Conservation (phyloP, 2,113 vertebrate genomes). For the Dicaeum eximium region DNA sequence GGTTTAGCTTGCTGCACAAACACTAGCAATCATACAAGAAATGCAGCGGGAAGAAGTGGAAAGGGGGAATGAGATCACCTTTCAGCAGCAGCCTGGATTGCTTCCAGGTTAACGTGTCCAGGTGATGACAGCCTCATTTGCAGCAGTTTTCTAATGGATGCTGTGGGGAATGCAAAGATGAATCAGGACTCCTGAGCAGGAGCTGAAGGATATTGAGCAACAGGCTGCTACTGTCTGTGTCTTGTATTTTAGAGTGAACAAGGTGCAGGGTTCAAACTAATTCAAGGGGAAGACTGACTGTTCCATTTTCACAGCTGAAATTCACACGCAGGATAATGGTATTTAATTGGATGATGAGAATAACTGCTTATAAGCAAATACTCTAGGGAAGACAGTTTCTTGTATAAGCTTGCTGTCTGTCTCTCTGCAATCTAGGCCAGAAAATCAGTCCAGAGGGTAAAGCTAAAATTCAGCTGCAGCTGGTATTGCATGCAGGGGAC, state of each 20-base stretch:
- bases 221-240: background rate
- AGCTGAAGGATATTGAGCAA: background rate
- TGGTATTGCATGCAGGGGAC: slow-evolving; percentile 93
- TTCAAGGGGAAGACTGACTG: background rate
- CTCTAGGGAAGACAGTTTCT: slow-evolving; percentile 8
- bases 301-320: background rate
- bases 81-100: background rate
- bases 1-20: background rate
- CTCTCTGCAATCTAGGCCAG: slow-evolving; percentile 82
- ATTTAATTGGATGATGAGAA: background rate
- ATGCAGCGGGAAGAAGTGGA: background rate
- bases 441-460: slow-evolving; percentile 99
- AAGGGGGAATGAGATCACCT: background rate
- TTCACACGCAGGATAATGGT: background rate
- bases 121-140: background rate
- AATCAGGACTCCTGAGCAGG: background rate
- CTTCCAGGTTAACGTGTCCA: background rate
- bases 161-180: background rate
- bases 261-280: background rate
- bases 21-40: background rate
- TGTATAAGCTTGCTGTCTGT: slow-evolving; percentile 14
- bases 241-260: background rate
- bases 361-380: background rate
- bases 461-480: slow-evolving; percentile 96
- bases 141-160: background rate